Evolutionary conservation across 2,797 vertebrate genomes (phyloP), one percentile per base, ranked within the genome.

Genomic region (Ctenochaetus hawaiiensis): DNA sequence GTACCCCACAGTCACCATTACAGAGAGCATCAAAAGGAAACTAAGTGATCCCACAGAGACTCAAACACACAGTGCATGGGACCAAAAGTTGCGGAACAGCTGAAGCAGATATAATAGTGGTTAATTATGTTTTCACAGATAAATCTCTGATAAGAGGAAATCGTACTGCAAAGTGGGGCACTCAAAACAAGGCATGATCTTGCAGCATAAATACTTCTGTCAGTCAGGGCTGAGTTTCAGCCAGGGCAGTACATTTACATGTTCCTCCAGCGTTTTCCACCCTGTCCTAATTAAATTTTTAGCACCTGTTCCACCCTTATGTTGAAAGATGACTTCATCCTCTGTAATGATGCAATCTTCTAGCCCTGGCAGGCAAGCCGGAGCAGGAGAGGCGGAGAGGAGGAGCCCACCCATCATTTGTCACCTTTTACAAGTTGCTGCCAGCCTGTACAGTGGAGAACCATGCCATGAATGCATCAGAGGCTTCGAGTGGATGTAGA

Each of bases 251-350:
- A n/a, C 79, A 85, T 92, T 87, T 87, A 81, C 79, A 89, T 90
- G 84, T 88, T 87, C 81, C 64, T 80, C 74, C 73, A 62, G 77
- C 81, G 74, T 81, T 83, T 78, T 78, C 63, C 67, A 51, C 75
- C 85, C 80, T 75, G 54, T 70, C 74, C 89, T 89, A 87, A 93
- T 94, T 90, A 93, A 93, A 94, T 87, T 93, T 94, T 93, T 90
- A 92, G 88, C 93, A 94, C 92, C 91, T 93, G 92, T 91, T 92
- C 84, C 80, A 61, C 83, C 90, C 87, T 84, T 90, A 89, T 94
- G 92, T 94, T 94, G 92, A 90, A 93, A 90, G 85, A 95, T 95
- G 95, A 95, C 93, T 92, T 96, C 95, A 95, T 95, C 88, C 84
- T 87, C 81, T 75, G 62, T 89, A 88, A 93, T 95, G 94, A 95